Evolutionary conservation across 2,113 vertebrate genomes (phyloP).

Genomic region (Apodemus sylvaticus): DNA sequence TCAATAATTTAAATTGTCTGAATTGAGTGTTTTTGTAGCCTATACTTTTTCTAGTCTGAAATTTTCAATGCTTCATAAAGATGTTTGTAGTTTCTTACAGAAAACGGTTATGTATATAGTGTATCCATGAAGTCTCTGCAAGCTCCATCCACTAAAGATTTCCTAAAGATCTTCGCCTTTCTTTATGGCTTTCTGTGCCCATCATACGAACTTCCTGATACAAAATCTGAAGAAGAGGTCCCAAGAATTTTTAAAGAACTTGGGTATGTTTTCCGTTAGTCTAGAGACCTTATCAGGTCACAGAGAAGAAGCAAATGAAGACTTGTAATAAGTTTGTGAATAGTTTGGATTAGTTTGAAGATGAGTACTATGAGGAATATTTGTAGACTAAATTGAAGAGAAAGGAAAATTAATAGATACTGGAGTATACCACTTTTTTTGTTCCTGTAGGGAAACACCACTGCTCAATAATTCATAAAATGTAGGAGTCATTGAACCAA

Average conservation of each 20-base stretch:
- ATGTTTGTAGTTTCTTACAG: constrained; percentile 90
- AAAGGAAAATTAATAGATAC: neutral
- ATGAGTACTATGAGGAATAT: neutral
- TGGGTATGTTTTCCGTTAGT: constrained; percentile 86
- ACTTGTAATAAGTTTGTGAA: neutral
- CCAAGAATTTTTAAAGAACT: constrained; percentile 93
- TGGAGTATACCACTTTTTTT: neutral
- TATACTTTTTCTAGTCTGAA: constrained; percentile 39
- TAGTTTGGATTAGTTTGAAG: constrained; percentile 16
- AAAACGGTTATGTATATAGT: constrained; percentile 89
- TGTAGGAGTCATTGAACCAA: neutral
- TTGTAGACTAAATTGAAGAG: constrained; percentile 6
- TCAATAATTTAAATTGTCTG: constrained; percentile 1
- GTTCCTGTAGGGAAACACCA: neutral
- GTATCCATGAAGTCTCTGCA: constrained; percentile 93
- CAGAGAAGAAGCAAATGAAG: neutral
- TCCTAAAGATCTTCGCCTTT: constrained; percentile 96
- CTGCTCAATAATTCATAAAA: neutral
- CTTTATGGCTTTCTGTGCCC: constrained; percentile 92
- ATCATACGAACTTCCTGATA: constrained; percentile 91
- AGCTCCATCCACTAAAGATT: constrained; percentile 96
- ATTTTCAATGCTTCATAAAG: constrained; percentile 45
- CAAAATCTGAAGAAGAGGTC: constrained; percentile 97
- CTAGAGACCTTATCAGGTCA: constrained; percentile 4
- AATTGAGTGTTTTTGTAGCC: neutral